Evolutionary conservation across 2,797 vertebrate genomes (phyloP), one percentile per base, ranked within the genome.

Genomic region (Trichosurus vulpecula): DNA sequence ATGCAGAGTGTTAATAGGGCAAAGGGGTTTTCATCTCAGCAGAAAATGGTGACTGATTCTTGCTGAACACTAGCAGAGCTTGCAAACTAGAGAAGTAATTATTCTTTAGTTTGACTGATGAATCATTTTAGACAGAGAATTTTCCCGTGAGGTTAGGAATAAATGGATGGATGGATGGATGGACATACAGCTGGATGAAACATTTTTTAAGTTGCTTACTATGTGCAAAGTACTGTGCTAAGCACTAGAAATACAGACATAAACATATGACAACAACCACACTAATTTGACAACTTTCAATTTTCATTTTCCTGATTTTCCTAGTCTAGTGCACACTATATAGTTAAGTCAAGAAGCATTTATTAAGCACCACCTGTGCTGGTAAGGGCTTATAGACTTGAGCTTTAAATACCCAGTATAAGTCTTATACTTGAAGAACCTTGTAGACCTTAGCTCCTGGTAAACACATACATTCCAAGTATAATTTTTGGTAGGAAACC

Each of bases 361-460:
- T 87, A 47, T 47, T 41, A 81, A 81, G 74, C 9, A 47, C n/a
- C n/a, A 81, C n/a, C 25, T 81, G 41, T 47, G 22, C 74, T 81
- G 8, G 8, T 51, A 87, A 87, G 41, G 9, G 41, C 74, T 87
- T 87, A 51, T 11, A 47, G 41, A 51, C 22, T 74, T 74, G 66
- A 74, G 6, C 61, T 74, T 74, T 74, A 74, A 74, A 47, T 90
- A 47, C 16, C n/a, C 35, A 6, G 0, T 31, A 1, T 41, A 41
- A 61, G 47, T 12, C 87, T 8, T 93, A 94, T 74, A 56, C 81
- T 61, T 95, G 91, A 95, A 55, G 66, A 52, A 92, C 53, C 87
- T 19, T 66, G 9, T 41, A 25, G n/a, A 52, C 66, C 56, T 92
- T 53, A 81, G 66, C 16, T 74, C 35, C 16, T 74, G 11, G 53